These are phyloP conservation scores for Onychomys arenicola DNA, from an alignment of 2,797 vertebrate genomes.

Conservation along the genomic window DNA sequence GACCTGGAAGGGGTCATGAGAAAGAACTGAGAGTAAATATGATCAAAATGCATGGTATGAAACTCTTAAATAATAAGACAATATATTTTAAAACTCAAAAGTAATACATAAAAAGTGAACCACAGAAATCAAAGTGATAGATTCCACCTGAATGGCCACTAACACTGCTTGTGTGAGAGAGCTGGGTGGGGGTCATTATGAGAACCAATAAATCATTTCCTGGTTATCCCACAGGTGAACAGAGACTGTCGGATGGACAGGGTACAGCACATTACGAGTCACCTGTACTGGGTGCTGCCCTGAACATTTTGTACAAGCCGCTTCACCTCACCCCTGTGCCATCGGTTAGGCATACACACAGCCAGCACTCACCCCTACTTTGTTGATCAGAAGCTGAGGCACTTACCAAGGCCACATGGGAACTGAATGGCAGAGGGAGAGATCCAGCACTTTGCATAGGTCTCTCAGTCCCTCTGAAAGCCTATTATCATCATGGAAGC, in stretches of 20 bases:
- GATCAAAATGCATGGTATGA: background rate
- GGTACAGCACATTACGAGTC: too few relatives aligned
- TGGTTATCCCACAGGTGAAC: background rate
- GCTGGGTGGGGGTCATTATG: background rate
- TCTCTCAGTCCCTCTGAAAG: background rate
- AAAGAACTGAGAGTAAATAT: background rate
- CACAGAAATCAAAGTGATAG: background rate
- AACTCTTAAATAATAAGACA: background rate
- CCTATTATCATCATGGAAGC: background rate
- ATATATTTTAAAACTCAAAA: background rate
- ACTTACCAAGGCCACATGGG: background rate
- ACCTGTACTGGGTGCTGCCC: background rate
- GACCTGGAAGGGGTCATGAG: background rate
- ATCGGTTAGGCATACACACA: rapidly evolving
- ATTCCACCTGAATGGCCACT: background rate
- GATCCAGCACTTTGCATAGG: background rate
- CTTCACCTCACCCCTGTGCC: background rate
- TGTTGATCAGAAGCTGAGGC: background rate
- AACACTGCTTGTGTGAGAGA: background rate
- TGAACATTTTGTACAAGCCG: background rate
- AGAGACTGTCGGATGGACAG: background rate
- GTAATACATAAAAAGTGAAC: background rate
- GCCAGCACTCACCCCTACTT: background rate
- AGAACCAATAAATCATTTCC: background rate
- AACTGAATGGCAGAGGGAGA: background rate